Evolutionary conservation across 30 jellyfish, hydroid and myxozoan species (phyloP), one percentile per base, ranked within the genome.

Genomic region (Aurelia sp.): DNA sequence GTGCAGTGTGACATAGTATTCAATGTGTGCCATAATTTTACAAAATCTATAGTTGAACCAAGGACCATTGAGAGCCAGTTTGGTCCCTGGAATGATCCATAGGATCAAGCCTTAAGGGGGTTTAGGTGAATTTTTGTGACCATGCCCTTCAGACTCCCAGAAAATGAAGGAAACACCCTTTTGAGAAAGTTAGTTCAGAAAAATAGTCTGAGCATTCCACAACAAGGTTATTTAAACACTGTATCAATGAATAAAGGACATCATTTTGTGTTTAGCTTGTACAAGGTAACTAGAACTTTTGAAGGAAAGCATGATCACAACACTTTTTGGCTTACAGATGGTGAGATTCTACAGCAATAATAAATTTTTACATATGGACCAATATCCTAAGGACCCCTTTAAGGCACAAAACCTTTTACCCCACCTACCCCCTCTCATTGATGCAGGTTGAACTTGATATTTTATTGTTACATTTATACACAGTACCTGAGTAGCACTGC

Each of bases 391-490:
- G 76, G 76, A 65, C 22, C 35, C 76, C 76, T 65, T 65, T 65
- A 30, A 65, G 76, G 48, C 76, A 65, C 18, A 65, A 30, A 22
- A 65, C 76, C 76, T 65, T 65, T 65, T 22, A 65, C 76, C 76
- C 19, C 16, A 65, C 76, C 18, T 65, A 1, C 76, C 76, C 76
- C 76, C 76, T 44, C 70, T 27, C 33, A 27, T 27, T 27, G 33
- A 27, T 27, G 33, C 33, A 27, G 33, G 33, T 27, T 27, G 33
- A 27, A 27, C 33, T 27, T 27, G 33, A 27, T 2, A 27, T 27
- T 27, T 27, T 2, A 27, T 27, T 27, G 33, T 27, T 27, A 27
- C 33, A 27, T 27, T 27, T 27, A 27, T 27, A 27, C 2, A 27
- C 2, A 27, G 33, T 27, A 27, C 33, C 33, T 27, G 33, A 27